These are phyloP conservation scores for Hylaeus anthracinus DNA, from an alignment of 1,140 invertebrate species.

Conservation along the genomic window DNA sequence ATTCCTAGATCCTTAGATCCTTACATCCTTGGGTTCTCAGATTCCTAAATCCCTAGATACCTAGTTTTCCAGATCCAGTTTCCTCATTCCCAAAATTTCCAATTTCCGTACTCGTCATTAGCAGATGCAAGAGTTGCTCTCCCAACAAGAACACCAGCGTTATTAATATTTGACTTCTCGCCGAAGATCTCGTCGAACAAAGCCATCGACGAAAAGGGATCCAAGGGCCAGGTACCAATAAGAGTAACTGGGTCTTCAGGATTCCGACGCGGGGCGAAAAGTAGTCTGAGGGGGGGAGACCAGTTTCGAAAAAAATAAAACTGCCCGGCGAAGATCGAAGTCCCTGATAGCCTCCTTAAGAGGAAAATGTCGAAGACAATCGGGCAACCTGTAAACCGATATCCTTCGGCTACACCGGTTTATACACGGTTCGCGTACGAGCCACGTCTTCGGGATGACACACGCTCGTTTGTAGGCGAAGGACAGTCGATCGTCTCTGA, in stretches of 20 bases:
- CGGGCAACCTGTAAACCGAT: slow-evolving; percentile 60
- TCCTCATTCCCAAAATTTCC: no score
- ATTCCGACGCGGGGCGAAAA: neutral
- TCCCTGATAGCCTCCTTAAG: slow-evolving; percentile 42
- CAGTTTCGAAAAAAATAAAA: neutral
- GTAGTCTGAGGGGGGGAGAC: neutral
- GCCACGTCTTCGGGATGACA: slow-evolving; percentile 34
- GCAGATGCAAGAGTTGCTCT: no score
- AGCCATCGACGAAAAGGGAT: neutral
- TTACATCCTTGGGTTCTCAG: no score
- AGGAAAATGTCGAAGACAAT: slow-evolving; percentile 56
- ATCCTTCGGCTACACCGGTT: slow-evolving; percentile 49
- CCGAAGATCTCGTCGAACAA: neutral
- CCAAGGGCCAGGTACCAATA: neutral
- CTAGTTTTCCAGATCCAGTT: no score
- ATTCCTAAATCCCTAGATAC: no score
- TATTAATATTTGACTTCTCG: neutral
- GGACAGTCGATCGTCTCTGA: slow-evolving; percentile 52
- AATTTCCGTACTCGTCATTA: neutral
- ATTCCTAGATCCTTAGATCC: no score
- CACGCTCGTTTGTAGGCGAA: slow-evolving; percentile 21
- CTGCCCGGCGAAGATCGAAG: slow-evolving; percentile 9
- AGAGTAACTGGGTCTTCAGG: neutral
- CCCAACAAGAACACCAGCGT: neutral
- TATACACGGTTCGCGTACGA: neutral